Percentiles rank a stretch among this genome's conserved stretches.
phyloP scores from a whole-genome alignment of 2,113 vertebrate species.

The Dryoscopus gambensis region DNA sequence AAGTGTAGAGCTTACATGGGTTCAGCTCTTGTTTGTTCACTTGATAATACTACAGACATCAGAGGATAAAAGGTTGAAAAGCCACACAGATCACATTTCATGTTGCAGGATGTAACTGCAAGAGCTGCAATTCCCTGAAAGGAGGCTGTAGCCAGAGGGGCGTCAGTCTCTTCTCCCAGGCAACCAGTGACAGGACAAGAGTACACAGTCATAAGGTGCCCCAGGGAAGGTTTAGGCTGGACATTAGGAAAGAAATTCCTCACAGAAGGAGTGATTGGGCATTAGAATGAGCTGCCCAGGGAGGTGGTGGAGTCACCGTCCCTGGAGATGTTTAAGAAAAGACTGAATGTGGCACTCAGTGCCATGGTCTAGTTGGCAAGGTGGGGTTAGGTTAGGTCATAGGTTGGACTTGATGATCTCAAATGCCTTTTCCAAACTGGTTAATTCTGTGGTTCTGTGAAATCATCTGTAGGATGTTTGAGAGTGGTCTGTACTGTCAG shows the following conservation, averaged over 20 bases:
- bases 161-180: rapidly evolving
- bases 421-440: neutral
- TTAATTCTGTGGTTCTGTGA: neutral
- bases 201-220: too few species aligned
- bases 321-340: neutral
- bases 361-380: neutral
- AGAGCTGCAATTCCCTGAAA: neutral
- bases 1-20: neutral
- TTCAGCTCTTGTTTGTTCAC: neutral
- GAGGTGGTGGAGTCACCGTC: neutral
- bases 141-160: neutral
- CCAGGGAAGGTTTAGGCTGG: neutral
- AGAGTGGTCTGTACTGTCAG: neutral
- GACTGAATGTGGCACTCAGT: neutral
- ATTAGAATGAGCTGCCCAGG: neutral
- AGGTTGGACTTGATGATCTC: neutral
- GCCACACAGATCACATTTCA: neutral
- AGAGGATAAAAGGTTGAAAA: neutral
- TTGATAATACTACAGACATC: neutral
- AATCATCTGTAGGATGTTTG: neutral
- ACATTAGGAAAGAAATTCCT: neutral
- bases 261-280: neutral
- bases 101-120: neutral
- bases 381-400: too few species aligned
- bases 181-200: neutral